Evolutionary conservation across 2,113 vertebrate species (phyloP).

Genomic region (human (Homo sapiens)): DNA sequence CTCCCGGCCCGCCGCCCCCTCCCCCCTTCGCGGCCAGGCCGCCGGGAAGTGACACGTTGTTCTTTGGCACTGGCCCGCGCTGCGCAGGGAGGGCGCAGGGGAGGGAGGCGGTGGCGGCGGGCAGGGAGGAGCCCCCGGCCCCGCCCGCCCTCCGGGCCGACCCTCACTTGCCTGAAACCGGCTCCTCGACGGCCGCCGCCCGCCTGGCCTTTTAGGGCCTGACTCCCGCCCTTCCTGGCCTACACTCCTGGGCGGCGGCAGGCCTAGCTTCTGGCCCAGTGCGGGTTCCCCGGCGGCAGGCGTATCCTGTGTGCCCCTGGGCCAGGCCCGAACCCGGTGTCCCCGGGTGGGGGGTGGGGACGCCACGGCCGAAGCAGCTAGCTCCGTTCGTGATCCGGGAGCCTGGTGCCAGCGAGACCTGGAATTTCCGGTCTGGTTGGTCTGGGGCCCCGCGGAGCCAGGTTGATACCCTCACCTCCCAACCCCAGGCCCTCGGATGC

Average conservation of each 20-base stretch:
- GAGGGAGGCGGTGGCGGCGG: slow-evolving; percentile 64
- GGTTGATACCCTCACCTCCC: slow-evolving; percentile 79
- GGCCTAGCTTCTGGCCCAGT: slow-evolving; percentile 21
- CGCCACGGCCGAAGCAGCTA: slow-evolving; percentile 62
- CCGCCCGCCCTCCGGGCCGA: slow-evolving; percentile 64
- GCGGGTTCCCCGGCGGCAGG: not conserved
- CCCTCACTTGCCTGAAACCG: slow-evolving; percentile 60
- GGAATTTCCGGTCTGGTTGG: slow-evolving; percentile 79
- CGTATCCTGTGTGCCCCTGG: slow-evolving; percentile 37
- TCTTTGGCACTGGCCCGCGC: slow-evolving; percentile 76
- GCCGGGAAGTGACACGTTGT: slow-evolving; percentile 79
- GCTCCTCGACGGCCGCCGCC: slow-evolving; percentile 49
- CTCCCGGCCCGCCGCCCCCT: slow-evolving; percentile 48
- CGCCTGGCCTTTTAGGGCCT: slow-evolving; percentile 45
- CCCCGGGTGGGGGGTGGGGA: slow-evolving; percentile 72
- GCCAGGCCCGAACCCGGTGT: slow-evolving; percentile 67
- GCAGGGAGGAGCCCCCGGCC: slow-evolving; percentile 76
- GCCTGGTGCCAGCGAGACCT: slow-evolving; percentile 79
- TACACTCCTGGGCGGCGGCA: slow-evolving; percentile 12
- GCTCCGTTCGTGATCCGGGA: slow-evolving; percentile 73
- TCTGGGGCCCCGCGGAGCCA: slow-evolving; percentile 75
- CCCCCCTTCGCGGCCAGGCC: slow-evolving; percentile 61
- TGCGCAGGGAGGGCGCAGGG: slow-evolving; percentile 70
- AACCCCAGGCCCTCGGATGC: slow-evolving; percentile 80
- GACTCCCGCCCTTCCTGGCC: slow-evolving; percentile 54